Conservation (phyloP, 2,113 vertebrate genomes). For the Megaceryle maxima region DNA sequence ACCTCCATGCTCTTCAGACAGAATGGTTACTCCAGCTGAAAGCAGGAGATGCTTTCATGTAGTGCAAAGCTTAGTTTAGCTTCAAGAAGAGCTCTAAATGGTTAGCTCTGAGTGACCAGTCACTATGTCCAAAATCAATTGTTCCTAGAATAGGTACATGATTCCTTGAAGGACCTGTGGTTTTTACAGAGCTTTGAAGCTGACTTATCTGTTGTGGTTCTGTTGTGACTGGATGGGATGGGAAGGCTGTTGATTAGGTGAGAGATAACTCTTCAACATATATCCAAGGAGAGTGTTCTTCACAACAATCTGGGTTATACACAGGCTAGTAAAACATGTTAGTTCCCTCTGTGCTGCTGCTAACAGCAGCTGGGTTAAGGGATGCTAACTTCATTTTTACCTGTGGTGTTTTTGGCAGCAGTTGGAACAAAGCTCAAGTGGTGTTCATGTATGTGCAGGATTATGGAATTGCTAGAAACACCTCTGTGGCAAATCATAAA, state of each 20-base stretch:
- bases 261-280: neutral
- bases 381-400: neutral
- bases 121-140: neutral
- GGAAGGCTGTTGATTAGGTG: neutral
- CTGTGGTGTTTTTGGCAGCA: neutral
- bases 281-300: neutral
- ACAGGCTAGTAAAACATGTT: neutral
- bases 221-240: neutral
- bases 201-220: neutral
- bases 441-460: neutral
- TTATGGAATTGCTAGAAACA: neutral
- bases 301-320: neutral
- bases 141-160: fast-evolving
- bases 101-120: neutral
- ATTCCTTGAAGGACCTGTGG: neutral
- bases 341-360: neutral
- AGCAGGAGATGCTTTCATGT: neutral
- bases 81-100: neutral
- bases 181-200: neutral
- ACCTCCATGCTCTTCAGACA: neutral
- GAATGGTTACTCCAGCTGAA: neutral
- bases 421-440: neutral
- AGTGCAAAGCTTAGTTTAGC: neutral
- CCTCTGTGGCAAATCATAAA: neutral
- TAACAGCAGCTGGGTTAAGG: neutral